Conservation (phyloP, 2,888 invertebrate species). For the Asteroscopus sphinx region DNA sequence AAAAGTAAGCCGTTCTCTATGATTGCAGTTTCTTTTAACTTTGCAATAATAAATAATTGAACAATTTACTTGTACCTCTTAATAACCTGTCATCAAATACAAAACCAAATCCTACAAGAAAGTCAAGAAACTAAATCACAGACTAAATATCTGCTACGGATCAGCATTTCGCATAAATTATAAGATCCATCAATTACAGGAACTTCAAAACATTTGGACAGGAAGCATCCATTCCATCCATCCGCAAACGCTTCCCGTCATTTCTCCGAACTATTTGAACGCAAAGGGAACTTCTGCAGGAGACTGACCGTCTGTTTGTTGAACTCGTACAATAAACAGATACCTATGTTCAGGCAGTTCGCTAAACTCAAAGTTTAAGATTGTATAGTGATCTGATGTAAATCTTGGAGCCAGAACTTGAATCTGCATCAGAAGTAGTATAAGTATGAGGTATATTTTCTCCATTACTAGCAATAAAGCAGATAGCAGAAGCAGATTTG, state of each 20-base stretch:
- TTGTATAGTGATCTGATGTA: conserved; percentile 11
- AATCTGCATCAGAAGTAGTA: no score
- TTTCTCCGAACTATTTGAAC: conserved; percentile 43
- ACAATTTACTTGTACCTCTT: no score
- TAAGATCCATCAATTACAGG: conserved; percentile 42
- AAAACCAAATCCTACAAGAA: no score
- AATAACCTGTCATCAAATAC: background rate
- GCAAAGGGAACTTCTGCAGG: conserved; percentile 43
- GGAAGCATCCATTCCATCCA: conserved; percentile 1
- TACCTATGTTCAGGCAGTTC: conserved; percentile 29
- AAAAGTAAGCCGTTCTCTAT: no score
- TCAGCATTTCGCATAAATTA: conserved; percentile 43
- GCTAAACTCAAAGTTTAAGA: conserved; percentile 21
- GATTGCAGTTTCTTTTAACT: no score
- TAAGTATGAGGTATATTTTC: no score
- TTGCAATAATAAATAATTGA: no score
- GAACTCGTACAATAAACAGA: conserved; percentile 52
- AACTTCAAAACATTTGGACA: conserved; percentile 55
- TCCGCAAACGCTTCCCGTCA: conserved; percentile 26
- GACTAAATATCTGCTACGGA: conserved; percentile 21
- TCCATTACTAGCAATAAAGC: no score
- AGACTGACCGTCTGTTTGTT: conserved; percentile 42
- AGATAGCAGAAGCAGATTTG: no score
- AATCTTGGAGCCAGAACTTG: no score
- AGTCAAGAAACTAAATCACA: background rate